These are phyloP conservation scores for Distichodus sexfasciatus DNA, from an alignment of 2,797 vertebrate species.

Conservation along the genomic window DNA sequence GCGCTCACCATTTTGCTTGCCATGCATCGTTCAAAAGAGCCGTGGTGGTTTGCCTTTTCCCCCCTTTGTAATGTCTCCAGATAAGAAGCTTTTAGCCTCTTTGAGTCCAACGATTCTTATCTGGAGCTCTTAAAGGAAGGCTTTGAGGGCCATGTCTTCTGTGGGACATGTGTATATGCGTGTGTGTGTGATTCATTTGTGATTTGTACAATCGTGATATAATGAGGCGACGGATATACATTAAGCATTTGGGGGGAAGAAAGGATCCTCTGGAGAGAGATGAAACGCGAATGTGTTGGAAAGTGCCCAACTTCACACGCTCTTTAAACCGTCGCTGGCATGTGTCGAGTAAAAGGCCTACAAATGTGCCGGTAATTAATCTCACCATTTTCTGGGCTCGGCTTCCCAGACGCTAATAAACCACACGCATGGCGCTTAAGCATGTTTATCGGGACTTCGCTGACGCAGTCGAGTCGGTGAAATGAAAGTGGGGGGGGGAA, in stretches of 20 bases:
- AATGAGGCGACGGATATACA: constrained; percentile 53
- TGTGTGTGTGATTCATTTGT: constrained; percentile 52
- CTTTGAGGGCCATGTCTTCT: constrained; percentile 52
- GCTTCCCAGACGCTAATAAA: constrained; percentile 41
- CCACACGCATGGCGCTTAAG: too few relatives aligned
- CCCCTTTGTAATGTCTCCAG: constrained; percentile 56
- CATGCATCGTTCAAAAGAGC: neutral
- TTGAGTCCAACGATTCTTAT: constrained; percentile 65
- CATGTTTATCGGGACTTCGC: too few relatives aligned
- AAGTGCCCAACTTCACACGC: constrained; percentile 50
- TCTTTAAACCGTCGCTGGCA: constrained; percentile 44
- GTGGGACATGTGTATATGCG: constrained; percentile 28
- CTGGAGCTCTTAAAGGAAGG: constrained; percentile 54
- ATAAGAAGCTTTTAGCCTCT: constrained; percentile 65
- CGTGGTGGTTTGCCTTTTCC: constrained; percentile 35
- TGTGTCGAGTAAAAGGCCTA: constrained; percentile 41
- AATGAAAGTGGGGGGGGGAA: too few relatives aligned
- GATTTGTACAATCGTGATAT: constrained; percentile 43
- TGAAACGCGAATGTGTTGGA: constrained; percentile 51
- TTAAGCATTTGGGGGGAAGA: constrained; percentile 48
- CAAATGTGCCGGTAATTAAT: constrained; percentile 49
- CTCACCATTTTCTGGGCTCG: constrained; percentile 19
- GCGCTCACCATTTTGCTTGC: constrained; percentile 11
- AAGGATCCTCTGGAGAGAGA: constrained; percentile 52
- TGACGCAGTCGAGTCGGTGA: too few relatives aligned